phyloP scores from a whole-genome alignment of 2,113 vertebrate species.

The Proterorhinus semilunaris region DNA sequence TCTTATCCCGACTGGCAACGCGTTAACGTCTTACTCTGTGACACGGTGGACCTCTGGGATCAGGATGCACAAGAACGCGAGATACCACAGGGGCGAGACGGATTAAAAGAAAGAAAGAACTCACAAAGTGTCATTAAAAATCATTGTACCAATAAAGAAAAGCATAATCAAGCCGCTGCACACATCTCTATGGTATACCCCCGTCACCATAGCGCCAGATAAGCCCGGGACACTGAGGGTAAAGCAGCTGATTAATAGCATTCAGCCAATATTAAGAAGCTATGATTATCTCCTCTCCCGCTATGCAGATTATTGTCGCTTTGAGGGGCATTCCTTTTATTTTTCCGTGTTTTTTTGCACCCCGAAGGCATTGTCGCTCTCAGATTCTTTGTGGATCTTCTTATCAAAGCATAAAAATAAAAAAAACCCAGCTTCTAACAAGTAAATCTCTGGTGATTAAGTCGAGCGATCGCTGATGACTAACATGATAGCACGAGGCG shows the following conservation, averaged over 20 bases:
- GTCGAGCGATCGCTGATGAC: conserved; percentile 44
- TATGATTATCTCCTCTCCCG: conserved; percentile 72
- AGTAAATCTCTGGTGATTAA: conserved; percentile 54
- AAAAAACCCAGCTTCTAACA: conserved; percentile 31
- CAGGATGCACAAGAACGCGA: not conserved
- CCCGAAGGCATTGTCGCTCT: conserved; percentile 17
- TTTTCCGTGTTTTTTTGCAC: not conserved
- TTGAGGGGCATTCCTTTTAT: conserved; percentile 45
- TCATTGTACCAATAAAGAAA: conserved; percentile 17
- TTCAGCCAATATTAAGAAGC: conserved; percentile 74
- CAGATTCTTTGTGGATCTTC: conserved; percentile 38
- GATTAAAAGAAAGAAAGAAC: not conserved
- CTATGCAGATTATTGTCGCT: conserved; percentile 76
- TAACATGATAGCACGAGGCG: conserved; percentile 32
- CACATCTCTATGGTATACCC: conserved; percentile 27
- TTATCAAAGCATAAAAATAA: conserved; percentile 60
- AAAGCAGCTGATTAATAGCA: conserved; percentile 77
- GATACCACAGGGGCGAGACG: not conserved
- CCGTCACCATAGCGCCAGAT: conserved; percentile 57
- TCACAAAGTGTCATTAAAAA: conserved; percentile 11
- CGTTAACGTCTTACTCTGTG: conserved; percentile 9
- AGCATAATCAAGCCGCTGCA: conserved; percentile 19
- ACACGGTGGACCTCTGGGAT: conserved; percentile 34
- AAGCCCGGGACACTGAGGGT: conserved; percentile 68
- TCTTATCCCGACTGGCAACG: conserved; percentile 47